These are phyloP conservation scores for Phthorimaea operculella DNA, from an alignment of 1,140 invertebrate species.

Conservation along the genomic window DNA sequence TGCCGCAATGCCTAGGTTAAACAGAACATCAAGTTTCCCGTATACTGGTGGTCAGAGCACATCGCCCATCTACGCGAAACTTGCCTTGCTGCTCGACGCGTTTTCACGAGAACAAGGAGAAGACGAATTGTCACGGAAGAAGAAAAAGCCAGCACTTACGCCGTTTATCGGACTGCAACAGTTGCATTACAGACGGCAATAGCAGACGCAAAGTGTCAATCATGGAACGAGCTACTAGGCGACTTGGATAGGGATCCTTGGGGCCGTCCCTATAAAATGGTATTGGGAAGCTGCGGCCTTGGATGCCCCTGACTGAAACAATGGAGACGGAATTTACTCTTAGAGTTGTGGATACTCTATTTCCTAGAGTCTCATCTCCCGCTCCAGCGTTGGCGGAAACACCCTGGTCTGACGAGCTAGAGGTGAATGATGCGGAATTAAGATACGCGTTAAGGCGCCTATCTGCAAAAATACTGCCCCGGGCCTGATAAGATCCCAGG, in stretches of 20 bases:
- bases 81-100: constrained; percentile 21
- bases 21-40: constrained; percentile 3
- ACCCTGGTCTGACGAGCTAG: constrained; percentile 5
- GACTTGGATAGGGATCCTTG: constrained; percentile 30
- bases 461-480: constrained; percentile 9
- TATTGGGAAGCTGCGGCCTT: constrained; percentile 17
- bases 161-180: constrained; percentile 9
- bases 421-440: constrained; percentile 8
- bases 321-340: constrained; percentile 10
- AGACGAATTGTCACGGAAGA: background rate
- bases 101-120: constrained; percentile 11
- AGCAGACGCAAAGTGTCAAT: constrained; percentile 10
- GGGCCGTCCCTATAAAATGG: constrained; percentile 28
- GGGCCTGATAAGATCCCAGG: constrained; percentile 16
- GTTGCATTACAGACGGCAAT: constrained; percentile 13
- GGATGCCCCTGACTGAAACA: constrained; percentile 17
- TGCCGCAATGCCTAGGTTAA: constrained; percentile 16
- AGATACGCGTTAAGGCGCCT: background rate
- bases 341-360: constrained; percentile 18
- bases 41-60: constrained; percentile 38
- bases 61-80: constrained; percentile 22
- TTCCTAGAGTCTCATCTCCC: constrained; percentile 12
- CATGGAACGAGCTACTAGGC: constrained; percentile 18
- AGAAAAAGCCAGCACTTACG: constrained; percentile 10
- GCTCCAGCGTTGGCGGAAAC: background rate